Percentiles rank a stretch among this genome's conserved stretches.
These are phyloP conservation scores for Anastrepha ludens DNA, from an alignment of 1,140 invertebrate genomes.

Conservation along the genomic window DNA sequence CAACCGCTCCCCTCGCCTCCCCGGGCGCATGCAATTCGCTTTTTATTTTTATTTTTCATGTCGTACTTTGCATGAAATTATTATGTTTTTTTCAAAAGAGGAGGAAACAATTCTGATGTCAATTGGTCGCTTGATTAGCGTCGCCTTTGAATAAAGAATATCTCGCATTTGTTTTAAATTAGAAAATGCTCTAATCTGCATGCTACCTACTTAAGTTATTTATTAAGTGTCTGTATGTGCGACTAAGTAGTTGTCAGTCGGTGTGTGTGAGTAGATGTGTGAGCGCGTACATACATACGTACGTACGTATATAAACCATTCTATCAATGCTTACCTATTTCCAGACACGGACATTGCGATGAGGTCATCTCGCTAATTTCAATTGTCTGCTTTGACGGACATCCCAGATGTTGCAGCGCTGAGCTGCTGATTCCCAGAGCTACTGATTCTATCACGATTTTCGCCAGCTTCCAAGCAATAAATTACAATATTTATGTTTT, in stretches of 20 bases:
- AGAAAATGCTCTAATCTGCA: slow-evolving; percentile 35
- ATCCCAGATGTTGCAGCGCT: not conserved
- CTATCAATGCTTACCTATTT: slow-evolving; percentile 14
- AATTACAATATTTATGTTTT: not conserved
- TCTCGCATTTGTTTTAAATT: slow-evolving; percentile 33
- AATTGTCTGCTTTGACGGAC: slow-evolving; percentile 11
- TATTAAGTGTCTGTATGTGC: slow-evolving; percentile 26
- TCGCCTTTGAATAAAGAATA: not conserved
- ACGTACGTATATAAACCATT: not conserved
- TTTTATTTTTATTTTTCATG: slow-evolving; percentile 4
- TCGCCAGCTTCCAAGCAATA: not conserved
- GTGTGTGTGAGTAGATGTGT: not conserved
- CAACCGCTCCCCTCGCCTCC: not conserved
- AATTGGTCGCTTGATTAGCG: not conserved
- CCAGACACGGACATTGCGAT: slow-evolving; percentile 2
- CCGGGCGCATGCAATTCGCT: not conserved
- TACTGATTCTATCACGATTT: slow-evolving; percentile 44
- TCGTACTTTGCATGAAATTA: slow-evolving; percentile 46
- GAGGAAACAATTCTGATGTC: slow-evolving; percentile 28
- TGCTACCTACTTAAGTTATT: not conserved
- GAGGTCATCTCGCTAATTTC: slow-evolving; percentile 48
- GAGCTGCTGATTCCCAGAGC: not conserved
- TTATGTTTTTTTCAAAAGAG: slow-evolving; percentile 43
- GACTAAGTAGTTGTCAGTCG: slow-evolving; percentile 45
- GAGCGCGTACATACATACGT: slow-evolving; percentile 49